Evolutionary conservation across 1,140 invertebrate species (phyloP).

Genomic region (Augochlora pura): DNA sequence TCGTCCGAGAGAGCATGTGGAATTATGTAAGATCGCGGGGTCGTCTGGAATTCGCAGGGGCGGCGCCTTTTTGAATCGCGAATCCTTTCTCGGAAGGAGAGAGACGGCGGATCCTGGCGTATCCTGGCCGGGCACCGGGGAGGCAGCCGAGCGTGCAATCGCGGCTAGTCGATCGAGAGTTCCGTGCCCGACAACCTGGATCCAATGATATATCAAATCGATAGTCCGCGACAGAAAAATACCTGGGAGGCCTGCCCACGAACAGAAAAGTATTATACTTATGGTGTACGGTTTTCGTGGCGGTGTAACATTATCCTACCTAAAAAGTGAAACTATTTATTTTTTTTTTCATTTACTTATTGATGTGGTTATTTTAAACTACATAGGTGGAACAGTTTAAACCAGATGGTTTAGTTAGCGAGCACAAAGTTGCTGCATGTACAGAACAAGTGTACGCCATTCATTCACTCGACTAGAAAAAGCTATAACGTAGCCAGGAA

Average conservation of each 20-base stretch:
- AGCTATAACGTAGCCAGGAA: too few relatives aligned
- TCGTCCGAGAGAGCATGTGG: slow-evolving; percentile 47
- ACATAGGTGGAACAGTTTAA: too few relatives aligned
- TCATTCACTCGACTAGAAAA: too few relatives aligned
- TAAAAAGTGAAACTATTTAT: too few relatives aligned
- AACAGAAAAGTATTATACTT: too few relatives aligned
- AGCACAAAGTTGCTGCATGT: too few relatives aligned
- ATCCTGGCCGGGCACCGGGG: slow-evolving; percentile 10
- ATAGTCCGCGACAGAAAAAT: neutral
- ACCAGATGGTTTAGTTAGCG: too few relatives aligned
- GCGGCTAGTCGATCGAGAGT: slow-evolving; percentile 43
- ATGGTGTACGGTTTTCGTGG: too few relatives aligned
- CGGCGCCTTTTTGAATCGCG: slow-evolving; percentile 63
- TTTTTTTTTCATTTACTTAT: too few relatives aligned
- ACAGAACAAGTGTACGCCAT: too few relatives aligned
- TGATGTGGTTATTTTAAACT: too few relatives aligned
- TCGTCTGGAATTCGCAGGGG: slow-evolving; percentile 53
- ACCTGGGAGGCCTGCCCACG: neutral
- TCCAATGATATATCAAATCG: slow-evolving; percentile 38
- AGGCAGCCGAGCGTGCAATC: slow-evolving; percentile 45
- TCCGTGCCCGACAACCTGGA: neutral
- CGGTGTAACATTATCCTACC: too few relatives aligned
- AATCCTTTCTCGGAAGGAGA: slow-evolving; percentile 57
- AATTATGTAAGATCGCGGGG: slow-evolving; percentile 64
- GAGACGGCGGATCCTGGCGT: slow-evolving; percentile 28